A percentile compares a stretch with the other conserved stretches of the same genome.
These are phyloP conservation scores for Heterodera schachtii DNA, from an alignment of 1,140 invertebrate genomes.

Conservation along the genomic window DNA sequence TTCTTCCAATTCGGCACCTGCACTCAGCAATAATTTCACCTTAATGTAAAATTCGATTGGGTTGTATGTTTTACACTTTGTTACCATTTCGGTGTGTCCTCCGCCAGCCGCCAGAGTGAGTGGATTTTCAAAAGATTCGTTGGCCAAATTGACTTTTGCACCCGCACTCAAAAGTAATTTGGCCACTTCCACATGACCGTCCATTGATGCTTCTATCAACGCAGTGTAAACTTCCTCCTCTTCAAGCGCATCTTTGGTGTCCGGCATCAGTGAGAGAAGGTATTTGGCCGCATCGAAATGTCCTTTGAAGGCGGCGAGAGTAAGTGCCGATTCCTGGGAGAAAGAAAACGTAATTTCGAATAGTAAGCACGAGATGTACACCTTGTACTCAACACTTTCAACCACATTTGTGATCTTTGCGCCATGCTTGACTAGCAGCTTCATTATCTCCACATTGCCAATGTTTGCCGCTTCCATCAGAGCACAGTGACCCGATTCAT, in stretches of 20 bases:
- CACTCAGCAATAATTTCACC: conserved; percentile 81
- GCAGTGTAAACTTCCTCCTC: conserved; percentile 99
- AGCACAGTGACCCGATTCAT: conserved; percentile 98
- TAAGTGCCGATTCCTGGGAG: conserved; percentile 84
- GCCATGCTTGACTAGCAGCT: conserved; percentile 81
- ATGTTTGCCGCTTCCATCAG: conserved; percentile 96
- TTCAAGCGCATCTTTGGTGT: conserved; percentile 77
- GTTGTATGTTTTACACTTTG: conserved; percentile 24
- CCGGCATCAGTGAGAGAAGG: conserved; percentile 68
- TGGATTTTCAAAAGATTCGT: conserved; percentile 98
- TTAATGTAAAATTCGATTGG: background rate
- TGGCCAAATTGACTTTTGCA: conserved; percentile 98
- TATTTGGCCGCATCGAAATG: conserved; percentile 85
- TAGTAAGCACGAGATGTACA: conserved; percentile 15
- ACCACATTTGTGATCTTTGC: conserved; percentile 81
- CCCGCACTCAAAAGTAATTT: conserved; percentile 67
- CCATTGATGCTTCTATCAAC: conserved; percentile 99
- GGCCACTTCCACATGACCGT: conserved; percentile 79
- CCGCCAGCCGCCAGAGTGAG: conserved; percentile 95
- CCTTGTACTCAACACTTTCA: conserved; percentile 76
- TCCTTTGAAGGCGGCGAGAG: conserved; percentile 94
- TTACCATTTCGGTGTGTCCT: conserved; percentile 93
- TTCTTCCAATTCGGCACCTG: conserved; percentile 97
- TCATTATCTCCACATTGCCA: conserved; percentile 86
- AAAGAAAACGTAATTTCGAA: conserved; percentile 7